These are phyloP conservation scores for Amblyjoppa fuscipennis DNA, from an alignment of 2,888 invertebrate genomes.

Conservation along the genomic window DNA sequence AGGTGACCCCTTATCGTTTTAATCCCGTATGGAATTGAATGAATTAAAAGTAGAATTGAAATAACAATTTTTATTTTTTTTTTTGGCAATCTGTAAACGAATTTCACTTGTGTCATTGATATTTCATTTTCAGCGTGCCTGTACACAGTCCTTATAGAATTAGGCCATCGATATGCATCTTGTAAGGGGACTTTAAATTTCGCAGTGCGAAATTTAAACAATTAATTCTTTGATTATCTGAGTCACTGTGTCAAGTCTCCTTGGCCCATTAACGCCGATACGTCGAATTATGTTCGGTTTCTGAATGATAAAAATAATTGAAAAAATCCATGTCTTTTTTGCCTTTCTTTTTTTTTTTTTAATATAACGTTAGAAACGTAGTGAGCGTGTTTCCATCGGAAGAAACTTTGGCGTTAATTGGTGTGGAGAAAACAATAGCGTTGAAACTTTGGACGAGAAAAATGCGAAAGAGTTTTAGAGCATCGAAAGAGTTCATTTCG, in stretches of 20 bases:
- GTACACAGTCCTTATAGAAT: too few species aligned
- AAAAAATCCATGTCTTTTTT: background rate
- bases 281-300: background rate
- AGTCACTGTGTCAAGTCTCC: background rate
- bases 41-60: too few species aligned
- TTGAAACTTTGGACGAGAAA: background rate
- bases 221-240: background rate
- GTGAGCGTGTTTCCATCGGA: background rate
- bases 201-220: background rate
- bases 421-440: background rate
- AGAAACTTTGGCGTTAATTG: slow-evolving; percentile 11
- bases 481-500: background rate
- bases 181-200: background rate
- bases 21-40: too few species aligned
- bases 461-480: background rate
- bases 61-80: too few species aligned
- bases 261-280: background rate
- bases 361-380: background rate
- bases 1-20: too few species aligned
- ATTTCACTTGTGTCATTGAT: background rate
- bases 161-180: background rate
- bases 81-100: too few species aligned
- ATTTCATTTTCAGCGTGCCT: background rate
- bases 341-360: background rate
- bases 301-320: background rate